Evolutionary conservation across 2,888 invertebrate genomes (phyloP), one percentile per base, ranked within the genome.

Genomic region (Hypselothyrea guttata): DNA sequence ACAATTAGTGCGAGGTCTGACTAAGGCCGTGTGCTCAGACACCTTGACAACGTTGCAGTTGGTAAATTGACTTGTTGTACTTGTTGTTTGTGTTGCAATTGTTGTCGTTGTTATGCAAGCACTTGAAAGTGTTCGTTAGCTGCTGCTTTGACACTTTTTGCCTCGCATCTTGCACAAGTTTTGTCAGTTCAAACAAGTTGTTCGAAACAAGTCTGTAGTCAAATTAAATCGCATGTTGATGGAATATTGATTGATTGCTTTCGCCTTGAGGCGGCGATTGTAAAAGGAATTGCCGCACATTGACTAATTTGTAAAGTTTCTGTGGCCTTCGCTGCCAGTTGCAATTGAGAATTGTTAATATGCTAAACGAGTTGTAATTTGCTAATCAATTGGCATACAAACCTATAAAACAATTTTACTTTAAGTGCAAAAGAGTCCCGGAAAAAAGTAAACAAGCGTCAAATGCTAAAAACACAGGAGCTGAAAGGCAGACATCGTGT

Each of bases 361-460:
- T 35, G 2, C 28, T 12, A 12, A 15, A 30, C 18, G 30, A 22
- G 31, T 33, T 5, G 33, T 22, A 22, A 18, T 42, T 31, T 44
- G 15, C 40, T 27, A 45, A 41, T 37, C 68, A 38, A 30, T 12
- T 22, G 22, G 5, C 22, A 22, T 5, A 22, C 22, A 22, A 22
- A 22, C 22, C 22, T 22, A 22, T 22, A 22, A 22, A 22, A 44
- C 48, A 46, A 45, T 55, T 56, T 58, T 62, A 41, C 58, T 66
- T 47, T 56, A 70, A 67, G 49, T 68, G 78, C 79, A 70, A 75
- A n/a, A n/a, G n/a, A n/a, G n/a, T n/a, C n/a, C 66, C 84, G 82
- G 86, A 83, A 83, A 83, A 83, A 72, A 84, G 82, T 83, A 86
- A 83, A 83, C 82, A 86, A 86, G 82, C 82, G 86, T 83, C 82